Conservation (phyloP, 2,888 invertebrate genomes). For the Rutpela maculata region DNA sequence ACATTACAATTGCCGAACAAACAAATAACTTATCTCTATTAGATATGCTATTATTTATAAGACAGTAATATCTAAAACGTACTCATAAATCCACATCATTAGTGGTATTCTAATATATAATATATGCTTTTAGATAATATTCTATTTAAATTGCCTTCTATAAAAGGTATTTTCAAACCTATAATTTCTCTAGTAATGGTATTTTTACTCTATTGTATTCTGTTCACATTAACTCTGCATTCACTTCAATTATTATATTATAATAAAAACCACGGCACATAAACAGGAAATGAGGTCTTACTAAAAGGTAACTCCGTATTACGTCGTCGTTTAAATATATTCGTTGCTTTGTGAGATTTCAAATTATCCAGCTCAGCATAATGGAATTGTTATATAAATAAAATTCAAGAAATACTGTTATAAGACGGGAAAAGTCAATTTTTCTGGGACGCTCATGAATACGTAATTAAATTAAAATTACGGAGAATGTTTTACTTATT, state of each 20-base stretch:
- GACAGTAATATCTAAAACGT: too few species aligned
- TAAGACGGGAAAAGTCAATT: neutral
- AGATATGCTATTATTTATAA: too few species aligned
- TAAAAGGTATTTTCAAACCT: neutral
- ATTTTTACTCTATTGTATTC: neutral
- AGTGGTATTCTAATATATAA: too few species aligned
- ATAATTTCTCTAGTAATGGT: neutral
- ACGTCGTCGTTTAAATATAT: neutral
- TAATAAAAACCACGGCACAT: neutral
- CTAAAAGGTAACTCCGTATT: neutral
- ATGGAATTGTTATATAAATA: conserved; percentile 4
- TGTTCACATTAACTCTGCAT: neutral
- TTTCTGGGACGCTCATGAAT: neutral
- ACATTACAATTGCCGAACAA: too few species aligned
- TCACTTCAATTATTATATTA: neutral
- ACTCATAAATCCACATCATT: too few species aligned
- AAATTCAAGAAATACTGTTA: neutral
- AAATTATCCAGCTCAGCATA: neutral
- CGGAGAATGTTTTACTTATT: neutral
- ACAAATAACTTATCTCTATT: too few species aligned
- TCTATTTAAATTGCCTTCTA: too few species aligned
- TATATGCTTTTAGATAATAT: too few species aligned
- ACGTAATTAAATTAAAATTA: neutral
- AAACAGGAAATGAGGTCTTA: neutral
- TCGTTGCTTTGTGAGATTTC: conserved; percentile 1